These are phyloP conservation scores for Whitmania pigra DNA, from an alignment of 1,140 invertebrate species.

Conservation along the genomic window DNA sequence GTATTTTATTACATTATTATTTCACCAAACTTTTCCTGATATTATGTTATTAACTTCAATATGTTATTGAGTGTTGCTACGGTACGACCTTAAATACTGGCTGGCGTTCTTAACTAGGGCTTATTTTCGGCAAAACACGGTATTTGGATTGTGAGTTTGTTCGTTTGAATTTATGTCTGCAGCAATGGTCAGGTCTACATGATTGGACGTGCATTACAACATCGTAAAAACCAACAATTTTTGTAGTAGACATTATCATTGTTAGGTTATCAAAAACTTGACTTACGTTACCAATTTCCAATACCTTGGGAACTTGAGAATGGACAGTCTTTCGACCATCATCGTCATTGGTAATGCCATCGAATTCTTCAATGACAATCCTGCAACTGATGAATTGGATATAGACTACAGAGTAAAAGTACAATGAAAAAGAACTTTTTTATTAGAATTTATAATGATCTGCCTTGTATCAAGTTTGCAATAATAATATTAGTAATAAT, in stretches of 20 bases:
- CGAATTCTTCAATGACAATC: constrained; percentile 2
- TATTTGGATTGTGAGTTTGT: too few species aligned
- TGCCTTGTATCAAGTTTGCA: too few species aligned
- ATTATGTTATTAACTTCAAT: too few species aligned
- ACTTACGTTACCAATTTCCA: constrained; percentile 1
- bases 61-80: too few species aligned
- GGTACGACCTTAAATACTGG: too few species aligned
- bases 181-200: neutral
- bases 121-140: too few species aligned
- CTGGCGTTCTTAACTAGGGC: too few species aligned
- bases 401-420: neutral
- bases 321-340: neutral
- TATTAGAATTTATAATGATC: too few species aligned
- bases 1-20: too few species aligned
- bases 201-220: neutral
- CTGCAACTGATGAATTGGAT: neutral
- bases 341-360: constrained; percentile 5
- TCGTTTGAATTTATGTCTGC: neutral
- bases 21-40: too few species aligned
- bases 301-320: neutral
- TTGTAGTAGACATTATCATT: neutral
- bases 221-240: neutral
- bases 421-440: neutral
- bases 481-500: too few species aligned
- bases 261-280: neutral